Evolutionary conservation across 2,888 invertebrate genomes (phyloP).

Genomic region (Chrysotoxum bicinctum): DNA sequence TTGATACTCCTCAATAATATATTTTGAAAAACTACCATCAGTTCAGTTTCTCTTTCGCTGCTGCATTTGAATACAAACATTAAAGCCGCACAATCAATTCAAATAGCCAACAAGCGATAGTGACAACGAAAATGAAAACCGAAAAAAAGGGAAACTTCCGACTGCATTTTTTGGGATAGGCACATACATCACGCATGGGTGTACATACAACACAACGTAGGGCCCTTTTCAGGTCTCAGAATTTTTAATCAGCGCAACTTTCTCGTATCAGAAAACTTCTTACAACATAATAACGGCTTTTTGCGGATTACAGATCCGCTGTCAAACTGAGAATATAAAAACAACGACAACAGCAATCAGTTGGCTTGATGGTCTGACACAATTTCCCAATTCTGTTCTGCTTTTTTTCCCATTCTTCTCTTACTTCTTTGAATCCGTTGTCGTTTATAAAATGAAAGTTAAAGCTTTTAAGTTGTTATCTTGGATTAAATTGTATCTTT

Average conservation of each 20-base stretch:
- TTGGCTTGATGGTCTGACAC: constrained; percentile 51
- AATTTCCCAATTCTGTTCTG: constrained; percentile 61
- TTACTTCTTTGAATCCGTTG: constrained; percentile 24
- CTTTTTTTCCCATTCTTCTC: neutral
- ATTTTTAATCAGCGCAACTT: constrained; percentile 58
- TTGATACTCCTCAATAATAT: constrained; percentile 30
- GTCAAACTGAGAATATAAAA: constrained; percentile 55
- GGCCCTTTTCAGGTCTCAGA: neutral
- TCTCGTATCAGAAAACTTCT: constrained; percentile 55
- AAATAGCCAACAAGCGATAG: constrained; percentile 8
- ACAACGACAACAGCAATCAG: constrained; percentile 18
- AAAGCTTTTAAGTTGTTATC: constrained; percentile 19
- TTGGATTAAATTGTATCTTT: constrained; percentile 2
- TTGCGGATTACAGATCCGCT: constrained; percentile 43
- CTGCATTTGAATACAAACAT: constrained; percentile 67
- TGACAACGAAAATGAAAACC: constrained; percentile 28
- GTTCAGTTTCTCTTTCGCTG: constrained; percentile 71
- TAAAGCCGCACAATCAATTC: neutral
- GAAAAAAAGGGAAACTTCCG: constrained; percentile 61
- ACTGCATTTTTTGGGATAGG: constrained; percentile 56
- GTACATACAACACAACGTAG: neutral
- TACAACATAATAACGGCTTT: constrained; percentile 57
- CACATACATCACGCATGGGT: neutral
- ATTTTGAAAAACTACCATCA: constrained; percentile 37
- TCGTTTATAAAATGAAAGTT: constrained; percentile 68